Conservation (phyloP, 30 jellyfish, hydroid and myxozoan genomes). For the Sanderia malayensis region DNA sequence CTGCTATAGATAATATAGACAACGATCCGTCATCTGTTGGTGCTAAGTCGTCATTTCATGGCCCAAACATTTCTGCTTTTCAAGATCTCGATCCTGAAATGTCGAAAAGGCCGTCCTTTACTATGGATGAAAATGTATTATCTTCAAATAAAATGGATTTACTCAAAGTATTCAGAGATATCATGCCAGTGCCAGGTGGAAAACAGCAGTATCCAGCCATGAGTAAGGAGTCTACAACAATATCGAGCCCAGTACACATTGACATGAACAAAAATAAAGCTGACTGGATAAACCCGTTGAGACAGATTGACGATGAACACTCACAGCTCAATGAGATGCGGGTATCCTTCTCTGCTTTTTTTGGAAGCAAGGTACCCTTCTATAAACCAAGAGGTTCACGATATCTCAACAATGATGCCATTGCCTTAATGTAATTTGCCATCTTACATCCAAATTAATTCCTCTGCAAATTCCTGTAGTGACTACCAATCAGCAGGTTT, state of each 20-base stretch:
- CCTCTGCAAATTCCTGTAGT: slow-evolving; percentile 44
- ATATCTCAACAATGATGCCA: not conserved
- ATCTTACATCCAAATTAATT: not conserved
- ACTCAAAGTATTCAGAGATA: not conserved
- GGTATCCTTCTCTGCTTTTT: not conserved
- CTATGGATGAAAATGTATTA: not conserved
- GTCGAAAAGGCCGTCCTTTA: not conserved
- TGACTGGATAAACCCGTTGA: not conserved
- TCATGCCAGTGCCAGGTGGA: not conserved
- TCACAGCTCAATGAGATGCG: not conserved
- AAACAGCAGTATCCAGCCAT: not conserved
- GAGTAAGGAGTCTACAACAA: not conserved
- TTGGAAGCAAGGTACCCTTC: not conserved
- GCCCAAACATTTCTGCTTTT: not conserved
- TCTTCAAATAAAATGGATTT: not conserved
- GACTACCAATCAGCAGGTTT: slow-evolving; percentile 30
- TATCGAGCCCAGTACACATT: not conserved
- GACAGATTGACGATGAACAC: not conserved
- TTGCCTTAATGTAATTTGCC: not conserved
- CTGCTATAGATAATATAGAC: not conserved
- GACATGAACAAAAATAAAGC: not conserved
- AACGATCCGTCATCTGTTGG: too few species aligned
- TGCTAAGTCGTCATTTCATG: too few species aligned
- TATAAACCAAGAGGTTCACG: not conserved
- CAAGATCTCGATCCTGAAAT: not conserved